Conservation (phyloP, 2,797 vertebrate species). For the Furcifer pardalis region DNA sequence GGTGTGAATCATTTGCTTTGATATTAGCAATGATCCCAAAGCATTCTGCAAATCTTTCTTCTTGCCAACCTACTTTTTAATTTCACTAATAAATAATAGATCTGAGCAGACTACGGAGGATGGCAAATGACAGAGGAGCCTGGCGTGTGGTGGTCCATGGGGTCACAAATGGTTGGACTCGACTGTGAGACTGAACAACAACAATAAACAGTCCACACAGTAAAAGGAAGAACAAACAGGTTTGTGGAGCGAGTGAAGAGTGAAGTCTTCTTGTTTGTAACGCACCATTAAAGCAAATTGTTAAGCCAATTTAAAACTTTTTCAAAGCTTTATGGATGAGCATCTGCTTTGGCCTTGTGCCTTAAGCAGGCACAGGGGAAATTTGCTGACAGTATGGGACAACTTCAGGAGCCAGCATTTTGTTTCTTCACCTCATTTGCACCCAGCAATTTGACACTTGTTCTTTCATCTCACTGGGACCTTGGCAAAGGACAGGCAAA, state of each 20-base stretch:
- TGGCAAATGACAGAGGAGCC: no score
- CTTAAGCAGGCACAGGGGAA: constrained; percentile 4
- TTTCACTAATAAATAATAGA: background rate
- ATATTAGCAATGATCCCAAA: background rate
- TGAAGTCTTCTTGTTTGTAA: background rate
- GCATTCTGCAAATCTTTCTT: background rate
- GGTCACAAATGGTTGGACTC: no score
- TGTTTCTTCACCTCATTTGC: constrained; percentile 37
- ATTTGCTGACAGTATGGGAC: constrained; percentile 2
- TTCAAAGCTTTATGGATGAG: constrained; percentile 6
- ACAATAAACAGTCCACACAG: no score
- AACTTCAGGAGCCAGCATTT: constrained; percentile 3
- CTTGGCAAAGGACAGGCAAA: background rate
- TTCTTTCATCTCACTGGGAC: constrained; percentile 1
- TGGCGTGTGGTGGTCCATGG: no score
- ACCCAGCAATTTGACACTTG: constrained; percentile 14
- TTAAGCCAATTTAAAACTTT: background rate
- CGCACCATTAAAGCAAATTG: background rate
- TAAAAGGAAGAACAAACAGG: background rate
- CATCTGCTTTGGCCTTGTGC: constrained; percentile 13
- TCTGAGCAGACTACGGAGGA: no score
- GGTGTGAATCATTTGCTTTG: background rate
- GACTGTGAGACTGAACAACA: no score
- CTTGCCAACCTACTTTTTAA: background rate
- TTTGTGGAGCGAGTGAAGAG: background rate